These are phyloP conservation scores for Cyanoderma ruficeps DNA, from an alignment of 2,113 vertebrate species.

Conservation along the genomic window DNA sequence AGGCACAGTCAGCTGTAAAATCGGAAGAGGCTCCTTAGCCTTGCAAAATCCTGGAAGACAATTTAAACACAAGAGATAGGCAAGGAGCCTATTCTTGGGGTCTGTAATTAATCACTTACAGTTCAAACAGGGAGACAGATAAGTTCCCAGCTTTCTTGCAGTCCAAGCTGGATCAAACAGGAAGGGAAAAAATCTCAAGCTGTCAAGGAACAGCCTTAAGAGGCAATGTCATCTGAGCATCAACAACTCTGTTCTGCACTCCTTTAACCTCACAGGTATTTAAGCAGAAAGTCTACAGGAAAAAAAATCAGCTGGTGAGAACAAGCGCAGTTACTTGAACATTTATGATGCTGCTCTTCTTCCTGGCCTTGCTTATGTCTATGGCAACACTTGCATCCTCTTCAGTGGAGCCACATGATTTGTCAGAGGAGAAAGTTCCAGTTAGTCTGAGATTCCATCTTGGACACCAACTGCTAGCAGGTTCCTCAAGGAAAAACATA, in stretches of 20 bases:
- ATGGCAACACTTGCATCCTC: background rate
- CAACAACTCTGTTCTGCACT: background rate
- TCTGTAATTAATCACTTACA: constrained; percentile 44
- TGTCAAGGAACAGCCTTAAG: background rate
- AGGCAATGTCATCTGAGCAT: background rate
- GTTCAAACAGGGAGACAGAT: constrained; percentile 20
- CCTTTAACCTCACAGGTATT: constrained; percentile 6
- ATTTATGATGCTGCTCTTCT: background rate
- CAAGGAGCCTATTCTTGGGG: background rate
- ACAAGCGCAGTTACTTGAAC: background rate
- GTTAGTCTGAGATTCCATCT: background rate
- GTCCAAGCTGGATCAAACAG: background rate
- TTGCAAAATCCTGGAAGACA: constrained; percentile 43
- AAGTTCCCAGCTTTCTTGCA: constrained; percentile 7
- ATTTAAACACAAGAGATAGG: constrained; percentile 48
- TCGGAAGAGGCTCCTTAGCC: constrained; percentile 10
- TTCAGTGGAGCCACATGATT: background rate
- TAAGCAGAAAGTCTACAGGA: background rate
- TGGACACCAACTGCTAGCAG: background rate
- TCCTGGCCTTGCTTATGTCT: background rate
- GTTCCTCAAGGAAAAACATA: background rate
- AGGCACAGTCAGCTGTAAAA: constrained; percentile 7
- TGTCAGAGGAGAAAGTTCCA: background rate
- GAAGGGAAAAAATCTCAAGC: background rate
- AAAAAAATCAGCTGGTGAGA: background rate